Base-by-base conservation (phyloP, 2,888 invertebrate species). In the Lasioglossum marginatum region DNA sequence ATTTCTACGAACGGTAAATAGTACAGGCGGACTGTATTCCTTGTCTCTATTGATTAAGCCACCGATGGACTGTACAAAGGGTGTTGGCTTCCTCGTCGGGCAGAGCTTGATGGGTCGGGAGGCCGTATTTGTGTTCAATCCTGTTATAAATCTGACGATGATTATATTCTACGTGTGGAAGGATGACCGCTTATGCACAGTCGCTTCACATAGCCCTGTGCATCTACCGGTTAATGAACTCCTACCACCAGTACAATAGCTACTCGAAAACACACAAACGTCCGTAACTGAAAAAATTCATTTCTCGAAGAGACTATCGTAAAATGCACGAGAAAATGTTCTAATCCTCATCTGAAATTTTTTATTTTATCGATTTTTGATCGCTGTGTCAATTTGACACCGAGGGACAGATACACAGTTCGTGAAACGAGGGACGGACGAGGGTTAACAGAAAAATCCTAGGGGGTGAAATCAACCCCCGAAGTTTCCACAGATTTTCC, bases 51-150 rank as follows among this genome's bases (percentile, higher is more conserved):
- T 87, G 92, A 93, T 93, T 90, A 87, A 80, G 76, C 84, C 77
- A 79, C 72, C 79, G 82, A 88, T 85, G 79, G 48, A 75, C 71
- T 48, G 72, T 70, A 63, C 77, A 84, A 85, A 87, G 79, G 83
- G 82, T 87, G 84, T 91, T 89, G 90, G 91, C 91, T 91, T 91
- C 92, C 79, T 85, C 74, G 77, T 66, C 76, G 78, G 74, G 77
- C 83, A 63, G 45, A 73, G 77, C 76, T 85, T 85, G 88, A 88
- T 90, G 86, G 87, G 84, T 79, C 88, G 83, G 85, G 91, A 92
- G 92, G 92, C 93, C 92, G 83, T 91, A 92, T 87, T 89, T 90
- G 90, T 93, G 91, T 91, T 79, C 82, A 90, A 92, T 93, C 92
- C 91, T 91, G 91, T 93, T 93, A 92, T 82, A 89, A 93, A 93